These are phyloP conservation scores for Mesochorus sp. DNA, from an alignment of 2,888 invertebrate species.

Conservation along the genomic window DNA sequence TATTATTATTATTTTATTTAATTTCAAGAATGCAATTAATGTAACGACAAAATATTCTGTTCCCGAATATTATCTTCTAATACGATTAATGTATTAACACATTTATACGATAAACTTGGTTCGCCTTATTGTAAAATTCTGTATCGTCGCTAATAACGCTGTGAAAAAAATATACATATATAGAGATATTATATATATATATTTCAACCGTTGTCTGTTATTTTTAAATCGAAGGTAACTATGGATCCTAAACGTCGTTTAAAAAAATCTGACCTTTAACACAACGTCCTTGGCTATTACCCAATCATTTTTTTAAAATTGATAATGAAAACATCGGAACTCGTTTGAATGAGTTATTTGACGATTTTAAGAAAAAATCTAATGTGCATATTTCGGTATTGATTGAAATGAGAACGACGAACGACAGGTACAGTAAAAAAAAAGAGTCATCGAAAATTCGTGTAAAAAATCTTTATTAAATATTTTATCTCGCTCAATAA, in stretches of 20 bases:
- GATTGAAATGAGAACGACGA: background rate
- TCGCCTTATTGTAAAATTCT: constrained; percentile 76
- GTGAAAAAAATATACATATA: constrained; percentile 72
- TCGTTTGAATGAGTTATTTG: too few relatives aligned
- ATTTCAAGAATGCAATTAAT: constrained; percentile 63
- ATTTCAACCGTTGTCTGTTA: constrained; percentile 27
- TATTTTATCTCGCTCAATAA: constrained; percentile 55
- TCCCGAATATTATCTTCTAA: constrained; percentile 67
- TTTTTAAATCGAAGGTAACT: too few relatives aligned
- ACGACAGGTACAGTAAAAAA: background rate
- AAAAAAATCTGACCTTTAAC: background rate
- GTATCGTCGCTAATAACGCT: constrained; percentile 79
- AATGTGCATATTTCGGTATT: too few relatives aligned
- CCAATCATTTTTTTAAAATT: too few relatives aligned
- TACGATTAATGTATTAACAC: constrained; percentile 80
- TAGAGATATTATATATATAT: constrained; percentile 56
- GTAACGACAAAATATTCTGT: constrained; percentile 61
- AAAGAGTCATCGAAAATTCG: constrained; percentile 1
- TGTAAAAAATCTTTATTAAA: constrained; percentile 62
- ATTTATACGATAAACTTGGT: constrained; percentile 72
- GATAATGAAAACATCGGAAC: too few relatives aligned
- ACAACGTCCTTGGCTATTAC: too few relatives aligned
- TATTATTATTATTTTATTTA: constrained; percentile 62
- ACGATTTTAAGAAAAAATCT: too few relatives aligned
- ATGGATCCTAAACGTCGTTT: background rate